These are phyloP conservation scores for Diplolepis rosae DNA, from an alignment of 2,888 invertebrate species.

Conservation along the genomic window DNA sequence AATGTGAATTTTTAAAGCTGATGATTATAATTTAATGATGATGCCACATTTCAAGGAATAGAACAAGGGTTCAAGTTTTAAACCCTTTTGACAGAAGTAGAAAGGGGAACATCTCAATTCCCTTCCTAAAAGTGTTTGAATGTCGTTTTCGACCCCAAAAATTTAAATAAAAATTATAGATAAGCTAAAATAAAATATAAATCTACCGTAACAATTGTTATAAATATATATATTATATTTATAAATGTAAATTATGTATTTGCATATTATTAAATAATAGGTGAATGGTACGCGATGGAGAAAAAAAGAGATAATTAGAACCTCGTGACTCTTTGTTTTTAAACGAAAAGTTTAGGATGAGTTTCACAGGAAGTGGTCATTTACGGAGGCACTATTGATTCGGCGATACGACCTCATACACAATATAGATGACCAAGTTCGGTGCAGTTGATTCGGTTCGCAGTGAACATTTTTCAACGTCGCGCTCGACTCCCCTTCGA, in stretches of 20 bases:
- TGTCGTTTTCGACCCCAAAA: not conserved
- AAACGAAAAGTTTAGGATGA: conserved; percentile 2
- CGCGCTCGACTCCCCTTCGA: conserved; percentile 41
- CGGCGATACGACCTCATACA: conserved; percentile 27
- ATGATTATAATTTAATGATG: not conserved
- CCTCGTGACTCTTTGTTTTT: conserved; percentile 10
- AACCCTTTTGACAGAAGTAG: not conserved
- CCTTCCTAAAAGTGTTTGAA: not conserved
- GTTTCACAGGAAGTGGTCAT: conserved; percentile 29
- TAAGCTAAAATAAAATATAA: not conserved
- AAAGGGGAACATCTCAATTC: not conserved
- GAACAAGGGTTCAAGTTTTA: not conserved
- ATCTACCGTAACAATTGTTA: no score
- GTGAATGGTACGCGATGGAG: not conserved
- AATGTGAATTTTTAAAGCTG: not conserved
- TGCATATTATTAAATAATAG: not conserved
- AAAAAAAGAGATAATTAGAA: not conserved
- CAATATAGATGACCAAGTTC: conserved; percentile 5
- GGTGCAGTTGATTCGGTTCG: conserved; percentile 30
- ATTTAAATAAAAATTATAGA: not conserved
- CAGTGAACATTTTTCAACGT: conserved; percentile 41
- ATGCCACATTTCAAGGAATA: not conserved
- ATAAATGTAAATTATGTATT: no score
- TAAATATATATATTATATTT: no score
- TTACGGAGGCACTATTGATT: conserved; percentile 27